These are phyloP conservation scores for Xiphias gladius DNA, from an alignment of 2,113 vertebrate species.

Conservation along the genomic window DNA sequence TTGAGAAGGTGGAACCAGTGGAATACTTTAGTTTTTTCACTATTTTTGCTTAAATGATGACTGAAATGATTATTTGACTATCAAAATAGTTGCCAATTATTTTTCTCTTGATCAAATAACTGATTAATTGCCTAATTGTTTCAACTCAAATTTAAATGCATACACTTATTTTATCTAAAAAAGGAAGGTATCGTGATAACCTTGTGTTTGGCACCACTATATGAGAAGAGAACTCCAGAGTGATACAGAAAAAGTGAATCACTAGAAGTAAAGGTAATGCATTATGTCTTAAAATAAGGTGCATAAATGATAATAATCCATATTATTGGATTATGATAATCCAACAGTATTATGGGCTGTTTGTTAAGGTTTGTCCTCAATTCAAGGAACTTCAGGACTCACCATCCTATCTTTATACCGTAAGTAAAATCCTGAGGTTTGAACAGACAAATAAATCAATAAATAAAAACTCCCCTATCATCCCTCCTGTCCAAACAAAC, in stretches of 20 bases:
- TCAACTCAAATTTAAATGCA: too few species aligned
- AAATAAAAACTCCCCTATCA: not conserved
- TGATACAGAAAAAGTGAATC: not conserved
- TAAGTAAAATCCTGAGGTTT: not conserved
- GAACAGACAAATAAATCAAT: not conserved
- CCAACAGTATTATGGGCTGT: not conserved
- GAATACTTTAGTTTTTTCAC: too few species aligned
- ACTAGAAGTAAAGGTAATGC: not conserved
- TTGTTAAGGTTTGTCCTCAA: not conserved
- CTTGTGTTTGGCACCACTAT: not conserved
- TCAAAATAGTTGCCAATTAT: not conserved
- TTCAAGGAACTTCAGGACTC: not conserved
- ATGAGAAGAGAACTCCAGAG: not conserved
- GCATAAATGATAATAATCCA: not conserved
- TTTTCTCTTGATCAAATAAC: not conserved
- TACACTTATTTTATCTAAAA: too few species aligned
- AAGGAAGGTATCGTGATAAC: not conserved
- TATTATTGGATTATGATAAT: not conserved
- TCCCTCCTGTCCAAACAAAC: conserved; percentile 1
- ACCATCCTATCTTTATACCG: not conserved
- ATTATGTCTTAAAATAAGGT: not conserved
- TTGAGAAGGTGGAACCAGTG: not conserved
- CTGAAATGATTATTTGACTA: too few species aligned
- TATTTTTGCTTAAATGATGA: too few species aligned
- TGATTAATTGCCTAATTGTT: not conserved